phyloP scores from a whole-genome alignment of 2,888 invertebrate genomes.

The Psococerastis gibbosa region DNA sequence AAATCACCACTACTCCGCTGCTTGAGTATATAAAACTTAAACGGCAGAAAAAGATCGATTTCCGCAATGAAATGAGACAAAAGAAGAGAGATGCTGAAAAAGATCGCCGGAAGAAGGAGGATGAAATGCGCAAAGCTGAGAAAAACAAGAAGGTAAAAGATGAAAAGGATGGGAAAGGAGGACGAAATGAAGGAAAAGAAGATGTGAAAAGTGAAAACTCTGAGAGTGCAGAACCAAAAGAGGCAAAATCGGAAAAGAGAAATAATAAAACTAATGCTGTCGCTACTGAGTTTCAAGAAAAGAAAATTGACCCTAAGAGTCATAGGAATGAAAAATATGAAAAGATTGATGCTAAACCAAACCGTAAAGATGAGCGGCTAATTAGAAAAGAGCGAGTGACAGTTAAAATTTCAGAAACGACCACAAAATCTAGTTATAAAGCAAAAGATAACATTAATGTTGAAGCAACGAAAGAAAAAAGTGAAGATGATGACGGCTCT shows the following conservation, averaged over 20 bases:
- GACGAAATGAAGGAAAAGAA: conserved; percentile 9
- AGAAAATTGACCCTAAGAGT: not conserved
- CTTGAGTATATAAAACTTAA: conserved; percentile 44
- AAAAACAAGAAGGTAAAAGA: conserved; percentile 24
- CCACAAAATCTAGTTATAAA: too few species aligned
- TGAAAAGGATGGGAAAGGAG: conserved; percentile 14
- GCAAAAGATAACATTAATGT: too few species aligned
- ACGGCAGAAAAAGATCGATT: conserved; percentile 25
- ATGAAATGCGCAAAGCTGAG: conserved; percentile 22
- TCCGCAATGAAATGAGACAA: conserved; percentile 22
- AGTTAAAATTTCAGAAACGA: too few species aligned
- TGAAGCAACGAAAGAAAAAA: too few species aligned
- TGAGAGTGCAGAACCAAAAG: not conserved
- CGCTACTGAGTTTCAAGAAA: too few species aligned
- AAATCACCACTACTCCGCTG: conserved; percentile 53
- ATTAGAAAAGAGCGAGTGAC: too few species aligned
- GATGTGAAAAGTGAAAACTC: not conserved
- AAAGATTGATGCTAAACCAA: too few species aligned
- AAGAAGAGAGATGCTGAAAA: conserved; percentile 25
- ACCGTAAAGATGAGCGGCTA: too few species aligned
- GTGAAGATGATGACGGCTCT: too few species aligned
- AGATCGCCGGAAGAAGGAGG: conserved; percentile 26
- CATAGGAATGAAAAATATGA: conserved; percentile 1
- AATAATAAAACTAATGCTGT: too few species aligned
- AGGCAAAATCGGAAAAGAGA: too few species aligned